Evolutionary conservation across 2,113 vertebrate genomes (phyloP).

Genomic region (Thunnus thynnus): DNA sequence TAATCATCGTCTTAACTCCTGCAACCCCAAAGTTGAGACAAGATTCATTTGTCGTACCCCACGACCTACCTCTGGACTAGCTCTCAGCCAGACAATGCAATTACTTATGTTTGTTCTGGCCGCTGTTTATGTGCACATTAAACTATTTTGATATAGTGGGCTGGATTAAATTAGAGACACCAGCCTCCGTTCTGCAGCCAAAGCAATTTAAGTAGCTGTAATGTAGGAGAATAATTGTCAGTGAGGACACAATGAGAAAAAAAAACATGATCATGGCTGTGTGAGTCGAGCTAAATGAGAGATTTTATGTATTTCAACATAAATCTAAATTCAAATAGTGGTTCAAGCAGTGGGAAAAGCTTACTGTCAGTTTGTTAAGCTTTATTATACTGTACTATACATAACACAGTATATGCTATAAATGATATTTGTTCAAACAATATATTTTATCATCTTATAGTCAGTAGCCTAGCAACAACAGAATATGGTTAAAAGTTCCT

Average conservation of each 20-base stretch:
- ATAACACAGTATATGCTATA: not conserved
- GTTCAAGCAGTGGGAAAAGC: not conserved
- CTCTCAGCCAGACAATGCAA: conserved; percentile 23
- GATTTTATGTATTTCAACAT: not conserved
- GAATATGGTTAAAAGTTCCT: not conserved
- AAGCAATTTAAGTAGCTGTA: conserved; percentile 17
- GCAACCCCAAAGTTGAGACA: conserved; percentile 41
- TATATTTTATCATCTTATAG: not conserved
- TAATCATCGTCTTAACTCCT: conserved; percentile 32
- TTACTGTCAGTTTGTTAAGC: not conserved
- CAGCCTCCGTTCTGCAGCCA: conserved; percentile 7
- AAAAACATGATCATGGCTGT: not conserved
- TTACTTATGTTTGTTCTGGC: conserved; percentile 37
- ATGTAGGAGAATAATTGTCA: conserved; percentile 29
- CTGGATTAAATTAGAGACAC: conserved; percentile 32
- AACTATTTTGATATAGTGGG: conserved; percentile 41
- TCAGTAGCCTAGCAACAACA: conserved; percentile 73
- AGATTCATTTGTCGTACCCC: conserved; percentile 42
- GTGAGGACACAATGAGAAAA: not conserved
- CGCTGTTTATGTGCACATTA: conserved; percentile 50
- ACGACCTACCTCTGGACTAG: conserved; percentile 6
- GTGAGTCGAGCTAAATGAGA: not conserved
- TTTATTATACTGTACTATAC: not conserved
- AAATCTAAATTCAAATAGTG: conserved; percentile 11
- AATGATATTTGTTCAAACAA: not conserved